Conservation (phyloP, 2,888 invertebrate genomes). For the Cremastobaeus sp. region DNA sequence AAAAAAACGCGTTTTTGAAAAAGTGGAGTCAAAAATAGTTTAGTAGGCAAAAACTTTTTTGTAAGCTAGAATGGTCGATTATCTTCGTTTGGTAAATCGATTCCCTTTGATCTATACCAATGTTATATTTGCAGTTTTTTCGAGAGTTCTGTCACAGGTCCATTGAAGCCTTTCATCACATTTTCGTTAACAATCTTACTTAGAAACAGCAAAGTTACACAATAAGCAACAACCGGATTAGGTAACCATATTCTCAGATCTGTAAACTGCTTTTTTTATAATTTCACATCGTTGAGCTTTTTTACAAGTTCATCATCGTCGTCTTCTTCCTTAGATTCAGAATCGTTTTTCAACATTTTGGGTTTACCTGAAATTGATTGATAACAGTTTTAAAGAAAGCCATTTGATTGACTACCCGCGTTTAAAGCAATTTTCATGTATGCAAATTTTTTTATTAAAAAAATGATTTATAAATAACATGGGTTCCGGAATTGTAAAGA, state of each 20-base stretch:
- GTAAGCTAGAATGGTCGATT: no score
- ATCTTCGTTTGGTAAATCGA: no score
- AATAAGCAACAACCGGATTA: slow-evolving; percentile 69
- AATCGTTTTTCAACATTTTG: slow-evolving; percentile 37
- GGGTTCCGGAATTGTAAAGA: no score
- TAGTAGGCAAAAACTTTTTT: no score
- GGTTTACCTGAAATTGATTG: slow-evolving; percentile 36
- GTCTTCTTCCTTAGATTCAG: slow-evolving; percentile 23
- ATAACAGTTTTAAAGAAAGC: neutral
- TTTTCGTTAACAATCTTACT: slow-evolving; percentile 60
- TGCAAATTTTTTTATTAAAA: no score
- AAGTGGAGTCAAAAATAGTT: no score
- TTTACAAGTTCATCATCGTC: slow-evolving; percentile 58
- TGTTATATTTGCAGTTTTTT: slow-evolving; percentile 32
- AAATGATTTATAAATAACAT: no score
- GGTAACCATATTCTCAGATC: slow-evolving; percentile 68
- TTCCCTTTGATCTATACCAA: no score
- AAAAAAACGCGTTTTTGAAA: no score
- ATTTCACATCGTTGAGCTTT: slow-evolving; percentile 65
- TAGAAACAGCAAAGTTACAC: slow-evolving; percentile 64
- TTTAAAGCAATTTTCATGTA: no score
- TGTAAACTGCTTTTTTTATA: slow-evolving; percentile 65
- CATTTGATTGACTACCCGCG: no score
- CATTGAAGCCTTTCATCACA: slow-evolving; percentile 37
- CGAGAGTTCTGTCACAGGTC: slow-evolving; percentile 21